These are phyloP conservation scores for Microplitis deprimator DNA, from an alignment of 2,888 invertebrate species.

Conservation along the genomic window DNA sequence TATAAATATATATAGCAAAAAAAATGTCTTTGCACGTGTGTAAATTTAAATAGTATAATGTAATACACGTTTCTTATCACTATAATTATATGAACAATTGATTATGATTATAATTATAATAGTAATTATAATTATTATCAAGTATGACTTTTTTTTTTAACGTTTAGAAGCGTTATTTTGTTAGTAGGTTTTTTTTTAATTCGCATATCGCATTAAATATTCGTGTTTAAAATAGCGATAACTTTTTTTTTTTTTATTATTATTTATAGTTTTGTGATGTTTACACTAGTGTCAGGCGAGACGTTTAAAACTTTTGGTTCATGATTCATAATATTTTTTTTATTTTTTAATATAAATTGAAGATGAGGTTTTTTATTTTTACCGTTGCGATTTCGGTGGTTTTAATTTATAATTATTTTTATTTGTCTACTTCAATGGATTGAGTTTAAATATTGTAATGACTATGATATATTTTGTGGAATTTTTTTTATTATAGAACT, in stretches of 20 bases:
- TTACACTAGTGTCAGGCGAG: neutral
- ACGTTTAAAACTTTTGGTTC: neutral
- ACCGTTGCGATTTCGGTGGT: too few species aligned
- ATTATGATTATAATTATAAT: neutral
- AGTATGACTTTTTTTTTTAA: neutral
- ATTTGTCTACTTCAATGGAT: too few species aligned
- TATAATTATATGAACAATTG: neutral
- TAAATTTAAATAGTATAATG: slow-evolving; percentile 1
- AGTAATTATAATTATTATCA: neutral
- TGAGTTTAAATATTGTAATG: too few species aligned
- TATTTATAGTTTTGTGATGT: slow-evolving; percentile 1
- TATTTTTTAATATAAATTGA: neutral
- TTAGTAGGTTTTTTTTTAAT: neutral
- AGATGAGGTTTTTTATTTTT: too few species aligned
- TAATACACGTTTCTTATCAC: neutral
- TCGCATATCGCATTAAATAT: neutral
- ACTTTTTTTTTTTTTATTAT: neutral
- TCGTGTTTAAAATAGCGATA: too few species aligned
- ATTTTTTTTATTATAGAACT: too few species aligned
- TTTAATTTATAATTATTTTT: too few species aligned
- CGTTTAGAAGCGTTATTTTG: neutral
- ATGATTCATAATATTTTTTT: neutral
- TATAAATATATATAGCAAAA: slow-evolving; percentile 1
- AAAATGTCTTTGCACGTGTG: slow-evolving; percentile 1
- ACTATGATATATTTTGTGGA: too few species aligned